Evolutionary conservation across 2,888 invertebrate genomes (phyloP).

Genomic region (Eulithis testata): DNA sequence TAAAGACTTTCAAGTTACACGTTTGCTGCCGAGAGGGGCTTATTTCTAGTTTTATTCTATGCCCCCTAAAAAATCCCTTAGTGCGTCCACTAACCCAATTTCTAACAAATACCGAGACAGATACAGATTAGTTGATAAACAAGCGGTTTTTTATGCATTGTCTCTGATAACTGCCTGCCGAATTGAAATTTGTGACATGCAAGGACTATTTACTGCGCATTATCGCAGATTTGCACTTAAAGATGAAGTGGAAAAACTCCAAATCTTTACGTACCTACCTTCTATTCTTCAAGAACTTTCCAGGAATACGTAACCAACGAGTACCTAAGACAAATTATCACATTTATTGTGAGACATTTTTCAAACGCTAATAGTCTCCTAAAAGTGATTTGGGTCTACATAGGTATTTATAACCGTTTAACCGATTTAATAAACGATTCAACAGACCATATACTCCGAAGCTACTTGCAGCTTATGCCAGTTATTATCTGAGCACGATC

Average conservation of each 20-base stretch:
- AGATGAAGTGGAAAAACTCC: background rate
- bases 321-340: no score
- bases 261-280: no score
- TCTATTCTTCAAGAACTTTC: no score
- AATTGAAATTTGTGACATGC: background rate
- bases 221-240: background rate
- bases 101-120: slow-evolving; percentile 43
- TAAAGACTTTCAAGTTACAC: no score
- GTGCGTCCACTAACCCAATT: background rate
- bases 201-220: background rate
- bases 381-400: no score
- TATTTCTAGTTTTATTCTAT: background rate
- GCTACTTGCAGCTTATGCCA: slow-evolving; percentile 7
- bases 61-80: background rate
- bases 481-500: slow-evolving; percentile 25
- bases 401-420: no score
- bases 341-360: no score
- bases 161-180: background rate
- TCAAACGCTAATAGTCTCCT: no score
- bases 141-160: slow-evolving; percentile 9
- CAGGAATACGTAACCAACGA: no score
- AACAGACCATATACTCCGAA: slow-evolving; percentile 6
- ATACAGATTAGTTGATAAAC: slow-evolving; percentile 39
- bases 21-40: no score
- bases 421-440: slow-evolving; percentile 10